A percentile compares a stretch with the other conserved stretches of the same genome.
phyloP scores from a whole-genome alignment of 2,888 invertebrate genomes.

The Zele albiditarsus region DNA sequence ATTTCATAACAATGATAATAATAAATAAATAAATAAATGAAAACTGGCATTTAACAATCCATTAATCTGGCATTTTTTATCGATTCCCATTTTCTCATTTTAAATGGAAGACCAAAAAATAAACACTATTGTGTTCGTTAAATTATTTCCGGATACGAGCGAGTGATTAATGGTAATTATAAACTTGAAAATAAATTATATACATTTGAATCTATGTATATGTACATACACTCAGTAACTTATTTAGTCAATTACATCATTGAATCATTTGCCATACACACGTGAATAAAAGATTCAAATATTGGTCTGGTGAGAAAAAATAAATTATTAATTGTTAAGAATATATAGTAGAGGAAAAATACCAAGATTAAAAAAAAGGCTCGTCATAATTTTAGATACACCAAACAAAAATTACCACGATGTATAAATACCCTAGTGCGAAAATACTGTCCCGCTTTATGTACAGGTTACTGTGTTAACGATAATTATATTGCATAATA shows the following conservation, averaged over 20 bases:
- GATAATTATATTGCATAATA: constrained; percentile 36
- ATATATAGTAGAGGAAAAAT: neutral
- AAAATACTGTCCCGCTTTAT: constrained; percentile 51
- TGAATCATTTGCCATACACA: constrained; percentile 8
- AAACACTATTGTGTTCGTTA: neutral
- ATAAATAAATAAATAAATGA: neutral
- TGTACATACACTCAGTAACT: neutral
- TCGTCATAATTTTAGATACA: neutral
- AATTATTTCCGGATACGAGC: constrained; percentile 19
- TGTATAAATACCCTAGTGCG: constrained; percentile 12
- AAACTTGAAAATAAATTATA: neutral
- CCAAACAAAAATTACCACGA: neutral
- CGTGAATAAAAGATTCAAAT: constrained; percentile 3
- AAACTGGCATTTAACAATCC: neutral
- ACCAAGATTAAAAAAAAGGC: neutral
- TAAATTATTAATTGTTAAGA: neutral
- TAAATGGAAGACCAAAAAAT: neutral
- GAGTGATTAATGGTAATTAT: constrained; percentile 1
- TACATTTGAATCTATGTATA: neutral
- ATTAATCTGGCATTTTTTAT: neutral
- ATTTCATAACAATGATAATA: neutral
- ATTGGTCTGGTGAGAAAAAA: neutral
- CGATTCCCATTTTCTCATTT: neutral
- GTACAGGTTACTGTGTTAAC: constrained; percentile 56
- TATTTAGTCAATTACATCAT: constrained; percentile 27